These are phyloP conservation scores for Sarcophilus harrisii DNA, from an alignment of 2,797 vertebrate species.

Conservation along the genomic window DNA sequence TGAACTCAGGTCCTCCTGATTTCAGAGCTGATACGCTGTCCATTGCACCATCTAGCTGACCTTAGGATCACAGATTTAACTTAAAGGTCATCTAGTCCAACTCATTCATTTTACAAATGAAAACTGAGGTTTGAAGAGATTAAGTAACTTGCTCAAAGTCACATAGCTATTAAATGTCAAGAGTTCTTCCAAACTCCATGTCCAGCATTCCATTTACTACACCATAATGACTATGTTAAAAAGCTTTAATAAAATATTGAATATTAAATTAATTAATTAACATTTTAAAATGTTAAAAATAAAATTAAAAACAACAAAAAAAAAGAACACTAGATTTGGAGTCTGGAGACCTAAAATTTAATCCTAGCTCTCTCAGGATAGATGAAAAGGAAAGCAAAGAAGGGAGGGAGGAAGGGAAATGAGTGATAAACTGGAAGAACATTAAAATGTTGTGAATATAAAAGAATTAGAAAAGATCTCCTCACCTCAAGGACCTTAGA, in stretches of 20 bases:
- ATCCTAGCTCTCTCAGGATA: not conserved
- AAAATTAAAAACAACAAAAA: not conserved
- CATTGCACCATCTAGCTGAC: too few species aligned
- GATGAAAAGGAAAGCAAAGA: not conserved
- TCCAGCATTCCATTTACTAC: not conserved
- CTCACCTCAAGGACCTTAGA: too few species aligned
- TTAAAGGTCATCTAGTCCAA: not conserved
- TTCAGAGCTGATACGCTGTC: too few species aligned
- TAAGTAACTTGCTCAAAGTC: not conserved
- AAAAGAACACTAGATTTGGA: not conserved
- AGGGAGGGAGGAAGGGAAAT: not conserved
- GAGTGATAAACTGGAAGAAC: not conserved
- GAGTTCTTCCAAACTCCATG: not conserved
- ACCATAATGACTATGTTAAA: not conserved
- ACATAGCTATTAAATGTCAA: not conserved
- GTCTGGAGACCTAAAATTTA: not conserved
- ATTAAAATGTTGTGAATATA: too few species aligned
- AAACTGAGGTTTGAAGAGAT: not conserved
- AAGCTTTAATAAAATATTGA: not conserved
- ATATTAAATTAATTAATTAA: too few species aligned
- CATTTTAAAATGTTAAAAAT: too few species aligned
- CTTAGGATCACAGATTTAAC: not conserved
- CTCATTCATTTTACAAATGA: not conserved
- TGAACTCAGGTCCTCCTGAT: too few species aligned
- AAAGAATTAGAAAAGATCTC: too few species aligned